Conservation (phyloP, 2,113 vertebrate species). For the Hemicordylus capensis region DNA sequence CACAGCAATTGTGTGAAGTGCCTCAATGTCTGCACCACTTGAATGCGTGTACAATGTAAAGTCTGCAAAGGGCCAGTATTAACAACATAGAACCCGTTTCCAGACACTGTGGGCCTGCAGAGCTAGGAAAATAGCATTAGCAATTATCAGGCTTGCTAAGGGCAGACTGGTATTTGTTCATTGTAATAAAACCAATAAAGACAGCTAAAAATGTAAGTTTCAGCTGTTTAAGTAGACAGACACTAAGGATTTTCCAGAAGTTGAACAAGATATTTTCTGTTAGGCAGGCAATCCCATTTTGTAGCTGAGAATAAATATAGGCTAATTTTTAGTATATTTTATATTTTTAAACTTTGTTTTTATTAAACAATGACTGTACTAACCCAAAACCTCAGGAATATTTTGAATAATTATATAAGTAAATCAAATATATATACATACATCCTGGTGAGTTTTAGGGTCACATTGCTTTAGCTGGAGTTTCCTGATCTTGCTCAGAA, state of each 20-base stretch:
- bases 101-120: not conserved
- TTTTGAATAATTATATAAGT: not conserved
- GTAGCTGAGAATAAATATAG: not conserved
- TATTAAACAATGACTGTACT: not conserved
- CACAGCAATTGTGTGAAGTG: no score
- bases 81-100: not conserved
- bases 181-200: not conserved
- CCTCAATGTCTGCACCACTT: no score
- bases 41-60: not conserved
- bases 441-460: not conserved
- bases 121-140: not conserved
- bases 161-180: not conserved
- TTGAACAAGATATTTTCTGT: not conserved
- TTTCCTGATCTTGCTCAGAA: constrained; percentile 10
- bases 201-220: not conserved
- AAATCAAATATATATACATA: not conserved
- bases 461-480: not conserved
- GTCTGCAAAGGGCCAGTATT: not conserved
- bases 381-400: not conserved
- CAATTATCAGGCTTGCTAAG: not conserved
- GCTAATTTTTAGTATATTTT: constrained; percentile 10
- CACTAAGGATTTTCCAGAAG: not conserved
- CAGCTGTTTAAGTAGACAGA: not conserved
- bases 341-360: not conserved
- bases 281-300: not conserved